Evolutionary conservation across 2,888 invertebrate genomes (phyloP).

Genomic region (Stegana nigrithorax): DNA sequence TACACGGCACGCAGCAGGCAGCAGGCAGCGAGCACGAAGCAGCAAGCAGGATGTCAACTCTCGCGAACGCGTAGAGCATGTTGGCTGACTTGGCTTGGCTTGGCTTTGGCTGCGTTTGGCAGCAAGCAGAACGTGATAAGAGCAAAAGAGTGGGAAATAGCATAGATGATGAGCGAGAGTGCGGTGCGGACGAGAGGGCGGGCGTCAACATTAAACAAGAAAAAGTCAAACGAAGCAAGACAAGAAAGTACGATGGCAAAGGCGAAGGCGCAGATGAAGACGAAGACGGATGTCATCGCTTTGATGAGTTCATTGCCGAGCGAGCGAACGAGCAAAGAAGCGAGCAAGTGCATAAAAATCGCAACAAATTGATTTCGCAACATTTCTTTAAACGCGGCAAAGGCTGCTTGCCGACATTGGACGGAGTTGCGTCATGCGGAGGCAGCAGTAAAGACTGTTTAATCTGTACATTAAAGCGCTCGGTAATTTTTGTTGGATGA

Average conservation of each 20-base stretch:
- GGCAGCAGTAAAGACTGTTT: neutral
- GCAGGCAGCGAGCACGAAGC: no score
- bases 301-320: constrained; percentile 48
- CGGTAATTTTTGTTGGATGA: neutral
- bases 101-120: no score
- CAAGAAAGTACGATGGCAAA: neutral
- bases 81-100: no score
- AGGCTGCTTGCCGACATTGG: neutral
- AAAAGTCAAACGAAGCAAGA: neutral
- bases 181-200: constrained; percentile 3
- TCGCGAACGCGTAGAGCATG: no score
- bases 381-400: constrained; percentile 23
- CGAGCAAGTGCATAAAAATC: constrained; percentile 31
- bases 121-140: neutral
- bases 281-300: constrained; percentile 46
- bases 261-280: neutral
- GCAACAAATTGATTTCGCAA: constrained; percentile 47
- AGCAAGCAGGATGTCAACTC: neutral
- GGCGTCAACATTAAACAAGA: neutral
- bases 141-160: neutral
- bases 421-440: neutral
- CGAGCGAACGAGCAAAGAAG: constrained; percentile 19
- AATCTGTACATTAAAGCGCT: neutral
- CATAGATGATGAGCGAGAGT: neutral
- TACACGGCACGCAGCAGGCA: neutral